Evolutionary conservation across 2,113 vertebrate genomes (phyloP).

Genomic region (Echinops telfairi): DNA sequence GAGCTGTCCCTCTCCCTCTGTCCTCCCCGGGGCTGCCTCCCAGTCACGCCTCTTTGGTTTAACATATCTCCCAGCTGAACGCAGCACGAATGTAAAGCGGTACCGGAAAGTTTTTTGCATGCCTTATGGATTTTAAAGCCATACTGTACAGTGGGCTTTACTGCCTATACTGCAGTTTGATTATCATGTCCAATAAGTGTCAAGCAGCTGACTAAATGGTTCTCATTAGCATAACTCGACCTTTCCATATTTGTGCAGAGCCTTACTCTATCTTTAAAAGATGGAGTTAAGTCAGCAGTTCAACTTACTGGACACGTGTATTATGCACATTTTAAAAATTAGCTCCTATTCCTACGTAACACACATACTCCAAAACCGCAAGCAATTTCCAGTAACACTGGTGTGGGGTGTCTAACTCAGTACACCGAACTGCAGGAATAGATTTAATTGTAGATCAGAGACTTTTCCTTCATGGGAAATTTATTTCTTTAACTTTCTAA

Average conservation of each 20-base stretch:
- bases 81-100: background rate
- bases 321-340: conserved; percentile 64
- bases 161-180: conserved; percentile 38
- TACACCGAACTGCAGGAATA: background rate
- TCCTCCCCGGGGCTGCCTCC: background rate
- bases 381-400: conserved; percentile 48
- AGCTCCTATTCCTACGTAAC: conserved; percentile 32
- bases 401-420: background rate
- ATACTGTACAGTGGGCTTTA: background rate
- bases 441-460: conserved; percentile 34
- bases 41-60: background rate
- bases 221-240: conserved; percentile 71
- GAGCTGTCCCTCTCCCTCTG: background rate
- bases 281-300: conserved; percentile 53
- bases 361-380: conserved; percentile 59
- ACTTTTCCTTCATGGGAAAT: background rate
- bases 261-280: conserved; percentile 49
- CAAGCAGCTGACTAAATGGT: conserved; percentile 63
- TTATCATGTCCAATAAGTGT: conserved; percentile 70
- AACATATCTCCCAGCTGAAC: background rate
- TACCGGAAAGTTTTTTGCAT: conserved; percentile 36
- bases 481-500: conserved; percentile 12
- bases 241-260: conserved; percentile 60
- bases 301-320: conserved; percentile 20
- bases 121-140: conserved; percentile 46